phyloP scores from a whole-genome alignment of 2,888 invertebrate species.

The Micropterix aruncella region DNA sequence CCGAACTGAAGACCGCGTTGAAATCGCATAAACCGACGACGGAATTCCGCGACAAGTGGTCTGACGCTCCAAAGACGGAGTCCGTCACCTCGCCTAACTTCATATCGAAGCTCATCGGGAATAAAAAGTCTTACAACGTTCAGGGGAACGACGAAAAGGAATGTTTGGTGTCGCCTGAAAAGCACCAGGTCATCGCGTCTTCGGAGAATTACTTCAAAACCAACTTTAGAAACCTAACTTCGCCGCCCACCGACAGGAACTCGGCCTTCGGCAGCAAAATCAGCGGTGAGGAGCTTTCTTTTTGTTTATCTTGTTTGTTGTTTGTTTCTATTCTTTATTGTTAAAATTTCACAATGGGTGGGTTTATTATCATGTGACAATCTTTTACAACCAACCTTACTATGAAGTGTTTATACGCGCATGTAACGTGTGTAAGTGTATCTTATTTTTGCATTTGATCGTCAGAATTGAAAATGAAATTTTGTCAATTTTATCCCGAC shows the following conservation, averaged over 20 bases:
- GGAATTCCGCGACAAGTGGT: not conserved
- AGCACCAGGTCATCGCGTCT: conserved; percentile 30
- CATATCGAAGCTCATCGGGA: conserved; percentile 33
- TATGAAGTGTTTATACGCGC: too few species aligned
- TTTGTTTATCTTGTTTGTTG: too few species aligned
- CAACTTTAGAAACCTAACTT: conserved; percentile 27
- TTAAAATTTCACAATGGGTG: too few species aligned
- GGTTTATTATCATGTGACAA: too few species aligned
- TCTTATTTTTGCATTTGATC: too few species aligned
- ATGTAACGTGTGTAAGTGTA: too few species aligned
- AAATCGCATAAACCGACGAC: conserved; percentile 23
- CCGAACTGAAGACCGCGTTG: conserved; percentile 31
- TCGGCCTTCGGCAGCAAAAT: conserved; percentile 17
- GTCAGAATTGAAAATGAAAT: too few species aligned
- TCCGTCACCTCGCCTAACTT: conserved; percentile 26
- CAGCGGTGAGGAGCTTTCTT: not conserved
- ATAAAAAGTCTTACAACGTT: conserved; percentile 15
- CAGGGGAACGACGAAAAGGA: conserved; percentile 26
- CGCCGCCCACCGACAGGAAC: conserved; percentile 20
- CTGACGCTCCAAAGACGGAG: conserved; percentile 1
- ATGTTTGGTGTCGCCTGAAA: conserved; percentile 21
- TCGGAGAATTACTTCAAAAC: conserved; percentile 36
- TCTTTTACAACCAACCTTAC: too few species aligned
- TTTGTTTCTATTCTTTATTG: too few species aligned
- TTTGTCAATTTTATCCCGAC: too few species aligned